A percentile compares a stretch with the other conserved stretches of the same genome.
phyloP scores from a whole-genome alignment of 2,888 invertebrate species.

The Stegana nigrithorax region DNA sequence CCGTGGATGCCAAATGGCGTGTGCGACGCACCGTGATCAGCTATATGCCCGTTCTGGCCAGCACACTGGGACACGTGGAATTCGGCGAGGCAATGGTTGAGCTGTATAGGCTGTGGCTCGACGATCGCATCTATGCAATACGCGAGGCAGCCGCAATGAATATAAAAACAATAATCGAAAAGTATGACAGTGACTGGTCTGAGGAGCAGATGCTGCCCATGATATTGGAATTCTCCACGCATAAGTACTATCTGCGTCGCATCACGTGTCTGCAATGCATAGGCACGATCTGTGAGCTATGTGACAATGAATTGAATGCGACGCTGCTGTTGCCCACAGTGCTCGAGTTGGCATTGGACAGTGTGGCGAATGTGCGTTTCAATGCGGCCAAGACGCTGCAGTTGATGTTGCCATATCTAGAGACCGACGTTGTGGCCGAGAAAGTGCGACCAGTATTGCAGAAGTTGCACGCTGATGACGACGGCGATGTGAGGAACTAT shows the following conservation, averaged over 20 bases:
- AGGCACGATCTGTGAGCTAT: neutral
- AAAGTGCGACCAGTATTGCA: neutral
- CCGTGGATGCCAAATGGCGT: neutral
- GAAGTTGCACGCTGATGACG: neutral
- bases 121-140: neutral
- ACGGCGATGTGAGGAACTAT: neutral
- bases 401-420: conserved; percentile 85
- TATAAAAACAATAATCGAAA: neutral
- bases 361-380: conserved; percentile 95
- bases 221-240: neutral
- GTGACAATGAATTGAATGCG: neutral
- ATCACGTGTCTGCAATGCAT: neutral
- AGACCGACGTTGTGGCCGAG: neutral
- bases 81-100: neutral
- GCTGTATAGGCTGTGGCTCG: neutral
- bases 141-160: neutral
- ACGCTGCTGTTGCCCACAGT: conserved; percentile 60
- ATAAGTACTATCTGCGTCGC: neutral
- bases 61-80: neutral
- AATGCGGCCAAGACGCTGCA: conserved; percentile 96
- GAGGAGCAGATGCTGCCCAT: neutral
- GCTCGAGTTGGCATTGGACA: conserved; percentile 87
- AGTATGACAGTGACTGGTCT: neutral
- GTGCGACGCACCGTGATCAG: neutral
- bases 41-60: neutral